Evolutionary conservation across 2,113 vertebrate species (phyloP).

Genomic region (Rhipidura dahli): DNA sequence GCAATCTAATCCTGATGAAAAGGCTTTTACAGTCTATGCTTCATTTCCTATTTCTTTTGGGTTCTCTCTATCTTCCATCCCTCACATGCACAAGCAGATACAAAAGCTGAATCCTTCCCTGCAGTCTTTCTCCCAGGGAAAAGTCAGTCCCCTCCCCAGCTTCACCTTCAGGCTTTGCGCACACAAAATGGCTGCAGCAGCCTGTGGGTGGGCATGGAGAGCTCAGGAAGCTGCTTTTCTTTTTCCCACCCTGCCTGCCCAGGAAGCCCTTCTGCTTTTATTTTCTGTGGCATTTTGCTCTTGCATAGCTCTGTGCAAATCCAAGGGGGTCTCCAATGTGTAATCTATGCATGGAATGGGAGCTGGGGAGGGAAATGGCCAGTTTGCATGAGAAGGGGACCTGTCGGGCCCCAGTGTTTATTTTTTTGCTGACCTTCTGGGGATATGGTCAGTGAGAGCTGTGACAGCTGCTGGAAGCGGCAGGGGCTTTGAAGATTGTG

Average conservation of each 20-base stretch:
- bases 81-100: neutral
- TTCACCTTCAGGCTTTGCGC: constrained; percentile 31
- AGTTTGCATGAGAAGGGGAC: constrained; percentile 64
- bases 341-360: constrained; percentile 62
- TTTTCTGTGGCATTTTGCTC: constrained; percentile 57
- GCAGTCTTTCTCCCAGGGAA: neutral
- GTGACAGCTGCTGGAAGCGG: constrained; percentile 74
- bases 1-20: constrained; percentile 30
- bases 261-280: constrained; percentile 62
- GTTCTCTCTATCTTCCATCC: neutral
- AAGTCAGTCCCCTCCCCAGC: constrained; percentile 38
- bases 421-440: constrained; percentile 72
- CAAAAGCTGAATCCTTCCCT: neutral
- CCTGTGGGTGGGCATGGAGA: constrained; percentile 66
- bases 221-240: constrained; percentile 52
- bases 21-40: neutral
- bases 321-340: constrained; percentile 58
- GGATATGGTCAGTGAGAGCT: constrained; percentile 72
- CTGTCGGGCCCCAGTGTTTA: constrained; percentile 67
- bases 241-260: constrained; percentile 60
- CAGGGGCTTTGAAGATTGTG: constrained; percentile 75
- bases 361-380: constrained; percentile 42
- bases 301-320: constrained; percentile 63
- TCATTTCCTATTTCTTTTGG: constrained; percentile 38
- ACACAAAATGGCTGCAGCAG: constrained; percentile 72